Evolutionary conservation across 2,113 vertebrate species (phyloP), one percentile per base, ranked within the genome.

Genomic region (Chlorodrepanis virens): DNA sequence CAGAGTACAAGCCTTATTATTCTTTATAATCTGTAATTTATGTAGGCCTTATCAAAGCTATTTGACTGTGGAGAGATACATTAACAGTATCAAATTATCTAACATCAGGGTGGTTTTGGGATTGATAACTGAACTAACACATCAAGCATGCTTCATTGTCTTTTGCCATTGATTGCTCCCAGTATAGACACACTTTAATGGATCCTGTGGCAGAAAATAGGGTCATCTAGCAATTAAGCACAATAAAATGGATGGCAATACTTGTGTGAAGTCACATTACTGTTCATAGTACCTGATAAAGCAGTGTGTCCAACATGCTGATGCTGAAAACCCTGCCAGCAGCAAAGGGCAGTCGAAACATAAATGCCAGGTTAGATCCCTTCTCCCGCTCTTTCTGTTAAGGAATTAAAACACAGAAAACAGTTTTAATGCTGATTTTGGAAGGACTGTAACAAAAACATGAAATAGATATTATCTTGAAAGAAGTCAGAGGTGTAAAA

Each of bases 321-420:
- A 99, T 98, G 93, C 98, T 99, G 84, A 99, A 99, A 65, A 99
- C 98, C 85, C 98, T 98, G 35, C 98, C 99, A 35, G 98, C 98
- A 79, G 98, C 99, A 23, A 99, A 99, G 24, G 98, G 98, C 61
- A 99, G 97, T 40, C 98, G 98, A 87, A 99, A 99, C 98, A 99
- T 99, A 84, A 99, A 99, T 74, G 98, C 98, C 82, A 99, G 95
- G 90, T 99, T 99, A 53, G 98, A 99, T 50, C 98, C 98, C 54
- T 98, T 98, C 93, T 99, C 98, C 42, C 98, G 97, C 77, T 99
- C 98, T 96, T 98, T 99, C 99, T 99, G 97, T 97, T 94, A 64
- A 71, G n/a, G 90, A 87, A 89, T 86, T 60, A 63, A 86, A 97
- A 96, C 81, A 53, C 0, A 52, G 29, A 39, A 72, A 80, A 76